Evolutionary conservation across 2,113 vertebrate species (phyloP), one percentile per base, ranked within the genome.

Genomic region (Bubo scandiacus): DNA sequence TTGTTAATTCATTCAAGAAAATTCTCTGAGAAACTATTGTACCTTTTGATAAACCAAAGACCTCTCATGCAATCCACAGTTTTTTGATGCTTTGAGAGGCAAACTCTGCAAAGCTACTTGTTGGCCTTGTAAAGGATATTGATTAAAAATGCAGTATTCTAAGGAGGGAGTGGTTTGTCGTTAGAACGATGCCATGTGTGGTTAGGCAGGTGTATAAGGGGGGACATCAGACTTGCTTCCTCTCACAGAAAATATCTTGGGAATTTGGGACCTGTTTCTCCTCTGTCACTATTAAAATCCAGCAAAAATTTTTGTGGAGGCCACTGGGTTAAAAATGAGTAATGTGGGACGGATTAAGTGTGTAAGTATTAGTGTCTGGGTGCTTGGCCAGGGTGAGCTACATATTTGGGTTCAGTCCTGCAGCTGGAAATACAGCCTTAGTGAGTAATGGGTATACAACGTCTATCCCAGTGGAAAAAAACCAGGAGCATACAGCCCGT

Each of bases 1-100:
- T 98, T 98, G 98, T 98, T 97, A 97, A 98, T 97, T 90, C 95
- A 80, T 77, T 91, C 85, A 72, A 92, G 90, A 83, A 93, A 96
- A 92, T 90, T 61, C 67, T 34, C 82, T 85, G 70, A 92, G 92
- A 94, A 96, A 67, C 67, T 40, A 71, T 85, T 87, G 32, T 90
- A 32, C 83, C 83, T 88, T 66, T 78, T 45, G 84, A 92, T 87
- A 90, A 81, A 83, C 85, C 73, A 66, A 61, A 61, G 61, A 80
- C 82, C 85, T 34, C 92, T 90, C 81, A 5, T 80, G 89, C 36
- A 52, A 62, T 80, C 63, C 97, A 42, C 63, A 68, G 54, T 3
- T 49, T 17, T 45, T 61, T 55, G 38, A 15, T 68, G 90, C 63
- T 83, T 89, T 94, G 51, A 42, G 57, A 93, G 91, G 87, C 62